Evolutionary conservation across 2,113 vertebrate genomes (phyloP).

Genomic region (Dipodomys stephensi): DNA sequence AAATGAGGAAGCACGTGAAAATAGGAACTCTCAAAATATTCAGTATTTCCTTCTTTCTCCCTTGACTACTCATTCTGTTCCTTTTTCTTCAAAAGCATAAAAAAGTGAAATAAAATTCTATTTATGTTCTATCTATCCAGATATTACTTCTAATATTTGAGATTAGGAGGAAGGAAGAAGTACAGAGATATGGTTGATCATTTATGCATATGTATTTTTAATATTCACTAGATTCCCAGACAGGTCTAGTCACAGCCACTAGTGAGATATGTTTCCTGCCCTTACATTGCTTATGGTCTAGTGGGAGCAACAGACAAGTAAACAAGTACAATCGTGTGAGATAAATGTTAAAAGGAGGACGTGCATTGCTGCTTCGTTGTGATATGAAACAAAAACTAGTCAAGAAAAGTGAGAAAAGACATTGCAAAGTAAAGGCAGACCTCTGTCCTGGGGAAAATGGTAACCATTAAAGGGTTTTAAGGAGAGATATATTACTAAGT

Average conservation of each 20-base stretch:
- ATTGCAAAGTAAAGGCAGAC: neutral
- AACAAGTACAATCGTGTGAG: neutral
- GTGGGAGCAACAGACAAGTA: neutral
- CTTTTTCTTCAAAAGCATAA: constrained; percentile 45
- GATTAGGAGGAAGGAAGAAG: neutral
- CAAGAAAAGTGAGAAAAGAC: neutral
- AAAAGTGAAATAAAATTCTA: constrained; percentile 45
- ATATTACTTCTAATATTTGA: constrained; percentile 23
- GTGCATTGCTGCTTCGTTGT: neutral
- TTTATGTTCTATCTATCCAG: constrained; percentile 2
- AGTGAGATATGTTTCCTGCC: neutral
- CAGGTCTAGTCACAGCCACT: neutral
- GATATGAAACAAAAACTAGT: constrained; percentile 20
- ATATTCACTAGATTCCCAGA: neutral
- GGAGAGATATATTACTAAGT: neutral
- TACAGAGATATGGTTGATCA: neutral
- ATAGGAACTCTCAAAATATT: constrained; percentile 57
- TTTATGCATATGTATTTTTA: neutral
- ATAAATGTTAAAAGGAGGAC: neutral
- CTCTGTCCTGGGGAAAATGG: neutral
- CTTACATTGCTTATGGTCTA: neutral
- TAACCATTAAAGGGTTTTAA: neutral
- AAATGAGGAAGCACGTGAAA: constrained; percentile 48
- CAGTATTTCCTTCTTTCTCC: neutral
- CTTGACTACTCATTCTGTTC: constrained; percentile 40